Evolutionary conservation across 2,113 vertebrate species (phyloP).

Genomic region (Shinisaurus crocodilurus): DNA sequence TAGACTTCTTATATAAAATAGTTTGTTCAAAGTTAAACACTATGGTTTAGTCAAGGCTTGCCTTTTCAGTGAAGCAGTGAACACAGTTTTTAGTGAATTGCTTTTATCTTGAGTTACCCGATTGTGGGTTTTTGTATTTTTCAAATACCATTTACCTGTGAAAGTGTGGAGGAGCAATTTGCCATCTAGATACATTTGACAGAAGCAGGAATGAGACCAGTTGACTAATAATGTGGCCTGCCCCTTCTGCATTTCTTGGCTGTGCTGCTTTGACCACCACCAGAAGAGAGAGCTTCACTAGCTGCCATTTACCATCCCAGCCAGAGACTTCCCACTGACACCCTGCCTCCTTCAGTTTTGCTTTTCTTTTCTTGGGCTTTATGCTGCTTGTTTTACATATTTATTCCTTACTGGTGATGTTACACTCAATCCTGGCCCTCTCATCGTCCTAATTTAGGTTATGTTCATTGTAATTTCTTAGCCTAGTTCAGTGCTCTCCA

Average conservation of each 20-base stretch:
- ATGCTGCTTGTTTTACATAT: background rate
- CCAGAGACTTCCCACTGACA: background rate
- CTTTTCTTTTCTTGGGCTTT: background rate
- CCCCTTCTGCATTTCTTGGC: background rate
- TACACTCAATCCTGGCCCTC: background rate
- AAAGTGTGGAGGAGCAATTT: background rate
- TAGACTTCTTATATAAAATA: background rate
- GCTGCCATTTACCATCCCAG: background rate
- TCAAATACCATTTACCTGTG: background rate
- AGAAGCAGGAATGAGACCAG: background rate
- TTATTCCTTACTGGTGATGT: background rate
- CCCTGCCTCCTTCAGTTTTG: background rate
- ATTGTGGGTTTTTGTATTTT: background rate
- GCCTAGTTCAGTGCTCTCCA: no score
- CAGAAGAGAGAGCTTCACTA: no score
- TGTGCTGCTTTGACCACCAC: background rate
- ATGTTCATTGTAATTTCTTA: background rate
- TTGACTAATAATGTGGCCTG: background rate
- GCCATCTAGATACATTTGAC: no score
- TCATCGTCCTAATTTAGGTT: background rate
- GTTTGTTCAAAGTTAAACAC: background rate
- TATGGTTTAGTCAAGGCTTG: background rate
- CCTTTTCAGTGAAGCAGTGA: background rate
- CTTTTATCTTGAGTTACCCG: background rate
- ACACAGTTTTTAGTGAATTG: background rate